Base-by-base conservation (phyloP, 1,140 invertebrate genomes). In the Megalopta genalis region DNA sequence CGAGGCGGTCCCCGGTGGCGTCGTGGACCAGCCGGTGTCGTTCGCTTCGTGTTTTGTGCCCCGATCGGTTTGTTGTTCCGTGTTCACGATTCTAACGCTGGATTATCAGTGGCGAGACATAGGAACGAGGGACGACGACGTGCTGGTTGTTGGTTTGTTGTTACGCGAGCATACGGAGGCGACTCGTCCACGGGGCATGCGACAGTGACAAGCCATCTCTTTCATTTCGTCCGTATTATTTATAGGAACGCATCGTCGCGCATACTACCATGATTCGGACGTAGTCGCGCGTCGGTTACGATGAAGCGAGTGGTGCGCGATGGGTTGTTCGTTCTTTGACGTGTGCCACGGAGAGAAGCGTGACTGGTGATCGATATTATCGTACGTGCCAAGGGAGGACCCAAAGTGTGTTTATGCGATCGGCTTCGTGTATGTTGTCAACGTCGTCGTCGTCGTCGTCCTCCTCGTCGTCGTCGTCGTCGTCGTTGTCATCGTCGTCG, bases 331-430 rank as follows among this genome's bases (percentile, higher is more conserved):
- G 32, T 60, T 60, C 25, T 14, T 59, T 18, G 81, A 85, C 75
- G 21, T 81, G 83, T 85, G 70, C 42, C 71, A 72, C 67, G 74
- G 75, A 42, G 75, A 42, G 67, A 59, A 80, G 64, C 72, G 77
- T 81, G 76, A 83, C 72, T 67, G 67, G 81, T 84, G 83, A 84
- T 83, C 76, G 71, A 84, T 84, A 85, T 77, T 68, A 14, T 32
- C 4, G 32, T 49, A 77, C 68, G 83, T 82, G 70, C n/a, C 62
- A 77, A 73, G 46, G 65, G 54, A 57, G 54, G 54, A 57, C 62
- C 63, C 14, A 23, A n/a, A 78, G 81, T 78, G 81, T 76, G 52
- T 71, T n/a, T 9, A 46, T 21, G 60, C 3, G n/a, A 25, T 68
- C 46, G 63, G 25, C 57, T 14, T 62, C 65, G 49, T 67, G 27